phyloP scores from a whole-genome alignment of 2,888 invertebrate genomes.

The Gymnocheta viridis region DNA sequence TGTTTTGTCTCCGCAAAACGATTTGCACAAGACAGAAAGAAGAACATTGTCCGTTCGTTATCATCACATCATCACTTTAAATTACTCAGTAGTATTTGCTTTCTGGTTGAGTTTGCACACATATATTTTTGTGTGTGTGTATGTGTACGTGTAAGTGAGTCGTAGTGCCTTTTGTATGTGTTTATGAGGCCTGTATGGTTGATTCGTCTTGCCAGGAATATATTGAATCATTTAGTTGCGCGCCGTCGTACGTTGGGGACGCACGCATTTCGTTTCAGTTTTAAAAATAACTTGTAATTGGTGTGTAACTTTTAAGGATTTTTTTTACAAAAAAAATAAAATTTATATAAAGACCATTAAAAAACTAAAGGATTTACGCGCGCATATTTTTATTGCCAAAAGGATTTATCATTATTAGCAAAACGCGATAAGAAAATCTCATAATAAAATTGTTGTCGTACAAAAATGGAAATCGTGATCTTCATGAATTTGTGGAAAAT shows the following conservation, averaged over 20 bases:
- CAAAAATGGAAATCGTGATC: slow-evolving; percentile 62
- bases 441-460: neutral
- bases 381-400: slow-evolving; percentile 26
- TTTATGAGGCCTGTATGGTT: slow-evolving; percentile 32
- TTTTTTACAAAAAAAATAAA: neutral
- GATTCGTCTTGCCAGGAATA: slow-evolving; percentile 63
- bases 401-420: slow-evolving; percentile 52
- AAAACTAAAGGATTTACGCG: slow-evolving; percentile 50
- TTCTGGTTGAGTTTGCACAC: neutral
- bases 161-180: slow-evolving; percentile 23
- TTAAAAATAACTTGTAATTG: slow-evolving; percentile 57
- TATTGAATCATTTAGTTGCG: slow-evolving; percentile 80
- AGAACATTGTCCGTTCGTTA: slow-evolving; percentile 52
- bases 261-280: slow-evolving; percentile 77
- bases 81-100: slow-evolving; percentile 12
- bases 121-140: slow-evolving; percentile 14
- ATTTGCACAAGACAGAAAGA: slow-evolving; percentile 57
- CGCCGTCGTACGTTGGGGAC: slow-evolving; percentile 82
- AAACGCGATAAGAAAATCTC: slow-evolving; percentile 53
- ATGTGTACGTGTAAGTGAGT: slow-evolving; percentile 39
- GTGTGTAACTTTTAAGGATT: slow-evolving; percentile 57
- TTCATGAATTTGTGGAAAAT: slow-evolving; percentile 50
- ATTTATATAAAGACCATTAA: neutral
- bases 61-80: slow-evolving; percentile 52
- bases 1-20: slow-evolving; percentile 55